These are phyloP conservation scores for Bucorvus abyssinicus DNA, from an alignment of 2,797 vertebrate genomes.

Conservation along the genomic window DNA sequence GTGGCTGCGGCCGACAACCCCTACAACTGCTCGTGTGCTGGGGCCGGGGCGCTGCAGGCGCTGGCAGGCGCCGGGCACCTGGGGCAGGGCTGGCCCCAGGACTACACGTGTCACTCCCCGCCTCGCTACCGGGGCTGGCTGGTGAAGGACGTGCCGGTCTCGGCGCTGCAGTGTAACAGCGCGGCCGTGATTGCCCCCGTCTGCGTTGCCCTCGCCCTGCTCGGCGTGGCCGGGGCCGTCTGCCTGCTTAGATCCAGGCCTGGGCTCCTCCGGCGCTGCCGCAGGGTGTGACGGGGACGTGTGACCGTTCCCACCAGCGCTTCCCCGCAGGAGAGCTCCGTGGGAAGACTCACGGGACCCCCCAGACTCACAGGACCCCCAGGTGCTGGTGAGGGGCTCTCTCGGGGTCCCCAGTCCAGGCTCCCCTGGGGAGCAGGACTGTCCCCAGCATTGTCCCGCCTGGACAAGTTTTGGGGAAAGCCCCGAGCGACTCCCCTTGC, in stretches of 20 bases:
- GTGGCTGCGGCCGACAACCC: slow-evolving; percentile 40
- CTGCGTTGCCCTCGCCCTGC: not conserved
- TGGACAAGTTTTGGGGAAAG: not conserved
- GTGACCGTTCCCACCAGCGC: rapidly evolving
- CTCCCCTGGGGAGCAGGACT: not conserved
- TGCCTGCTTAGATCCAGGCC: not conserved
- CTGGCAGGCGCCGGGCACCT: not conserved
- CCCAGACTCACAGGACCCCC: too few relatives aligned
- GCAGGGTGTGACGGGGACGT: not conserved
- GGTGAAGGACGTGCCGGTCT: not conserved
- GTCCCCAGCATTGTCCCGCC: not conserved
- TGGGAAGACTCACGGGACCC: too few relatives aligned
- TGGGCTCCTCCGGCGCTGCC: not conserved
- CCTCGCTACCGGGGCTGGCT: not conserved
- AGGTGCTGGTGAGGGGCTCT: not conserved
- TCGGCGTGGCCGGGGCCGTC: rapidly evolving
- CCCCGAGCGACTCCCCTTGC: not conserved
- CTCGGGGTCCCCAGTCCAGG: not conserved
- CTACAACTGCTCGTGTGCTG: slow-evolving; percentile 46
- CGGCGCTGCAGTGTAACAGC: slow-evolving; percentile 1
- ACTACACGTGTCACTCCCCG: slow-evolving; percentile 37
- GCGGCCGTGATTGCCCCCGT: not conserved
- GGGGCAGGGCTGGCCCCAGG: slow-evolving; percentile 56
- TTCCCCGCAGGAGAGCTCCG: rapidly evolving
- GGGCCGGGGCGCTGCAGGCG: not conserved